Conservation (phyloP, 2,113 vertebrate species). For the Saguinus midas region DNA sequence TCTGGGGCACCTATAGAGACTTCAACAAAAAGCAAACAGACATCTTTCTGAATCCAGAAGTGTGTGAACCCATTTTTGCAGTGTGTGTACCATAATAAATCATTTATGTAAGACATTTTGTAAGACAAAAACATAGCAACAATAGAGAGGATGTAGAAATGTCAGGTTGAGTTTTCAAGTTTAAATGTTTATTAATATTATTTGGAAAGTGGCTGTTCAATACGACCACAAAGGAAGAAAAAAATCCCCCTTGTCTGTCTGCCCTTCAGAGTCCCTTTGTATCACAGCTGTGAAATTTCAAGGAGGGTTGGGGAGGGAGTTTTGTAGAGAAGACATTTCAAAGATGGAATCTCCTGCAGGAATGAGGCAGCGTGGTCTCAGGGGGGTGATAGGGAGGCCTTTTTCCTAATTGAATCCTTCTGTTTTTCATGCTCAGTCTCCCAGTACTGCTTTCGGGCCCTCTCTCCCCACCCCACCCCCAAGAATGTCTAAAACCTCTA, state of each 20-base stretch:
- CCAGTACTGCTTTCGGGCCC: not conserved
- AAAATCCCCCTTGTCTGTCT: constrained; percentile 31
- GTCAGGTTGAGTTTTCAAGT: constrained; percentile 71
- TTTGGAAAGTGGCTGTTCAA: constrained; percentile 60
- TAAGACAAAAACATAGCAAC: constrained; percentile 43
- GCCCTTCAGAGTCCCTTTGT: constrained; percentile 59
- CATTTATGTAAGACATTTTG: not conserved
- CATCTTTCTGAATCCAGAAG: not conserved
- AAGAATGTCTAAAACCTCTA: not conserved
- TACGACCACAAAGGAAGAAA: constrained; percentile 44
- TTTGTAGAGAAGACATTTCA: constrained; percentile 63
- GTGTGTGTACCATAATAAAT: not conserved
- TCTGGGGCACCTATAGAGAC: not conserved
- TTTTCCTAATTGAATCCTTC: constrained; percentile 70
- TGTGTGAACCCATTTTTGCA: not conserved
- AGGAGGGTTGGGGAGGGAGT: not conserved
- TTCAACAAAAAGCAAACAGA: not conserved
- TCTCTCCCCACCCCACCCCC: not conserved
- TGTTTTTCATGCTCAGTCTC: constrained; percentile 37
- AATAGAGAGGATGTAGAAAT: constrained; percentile 72
- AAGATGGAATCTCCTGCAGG: constrained; percentile 66
- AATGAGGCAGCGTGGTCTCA: constrained; percentile 54
- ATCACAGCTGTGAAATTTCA: constrained; percentile 72
- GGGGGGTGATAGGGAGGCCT: not conserved
- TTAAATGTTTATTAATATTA: constrained; percentile 72